phyloP scores from a whole-genome alignment of 1,140 invertebrate genomes.

The Varroa destructor region DNA sequence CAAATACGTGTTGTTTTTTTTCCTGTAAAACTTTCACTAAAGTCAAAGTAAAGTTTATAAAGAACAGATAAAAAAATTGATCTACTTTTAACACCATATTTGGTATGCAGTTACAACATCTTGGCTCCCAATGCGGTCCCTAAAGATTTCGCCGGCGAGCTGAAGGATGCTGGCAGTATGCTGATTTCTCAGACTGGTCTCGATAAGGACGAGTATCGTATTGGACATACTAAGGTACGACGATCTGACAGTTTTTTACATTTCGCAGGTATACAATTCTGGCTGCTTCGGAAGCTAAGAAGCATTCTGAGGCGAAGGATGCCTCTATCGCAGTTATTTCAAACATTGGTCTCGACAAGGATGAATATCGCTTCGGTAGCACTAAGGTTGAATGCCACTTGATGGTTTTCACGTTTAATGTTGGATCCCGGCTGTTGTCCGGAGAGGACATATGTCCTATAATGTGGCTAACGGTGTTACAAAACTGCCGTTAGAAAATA shows the following conservation, averaged over 20 bases:
- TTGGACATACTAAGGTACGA: constrained; percentile 91
- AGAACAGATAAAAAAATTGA: not conserved
- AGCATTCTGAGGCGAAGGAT: constrained; percentile 62
- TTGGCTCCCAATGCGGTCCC: constrained; percentile 67
- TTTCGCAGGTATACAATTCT: constrained; percentile 69
- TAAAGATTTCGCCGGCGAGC: constrained; percentile 59
- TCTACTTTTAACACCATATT: not conserved
- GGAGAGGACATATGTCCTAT: constrained; percentile 24
- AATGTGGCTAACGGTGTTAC: not conserved
- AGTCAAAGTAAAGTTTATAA: not conserved
- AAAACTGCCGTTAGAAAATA: no score
- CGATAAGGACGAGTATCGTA: constrained; percentile 72
- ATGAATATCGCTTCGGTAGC: constrained; percentile 83
- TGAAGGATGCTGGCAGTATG: constrained; percentile 64
- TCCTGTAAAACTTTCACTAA: not conserved
- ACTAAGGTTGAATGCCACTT: constrained; percentile 68
- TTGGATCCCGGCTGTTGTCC: not conserved
- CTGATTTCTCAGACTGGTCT: constrained; percentile 64
- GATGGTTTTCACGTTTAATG: constrained; percentile 13
- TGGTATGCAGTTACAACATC: constrained; percentile 61
- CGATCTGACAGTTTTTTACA: not conserved
- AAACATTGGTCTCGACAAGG: constrained; percentile 60
- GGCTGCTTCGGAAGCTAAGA: constrained; percentile 59
- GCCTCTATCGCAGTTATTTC: constrained; percentile 65
- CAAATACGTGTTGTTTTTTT: constrained; percentile 28